phyloP scores from a whole-genome alignment of 2,113 vertebrate genomes.

The Sceloporus tristichus region DNA sequence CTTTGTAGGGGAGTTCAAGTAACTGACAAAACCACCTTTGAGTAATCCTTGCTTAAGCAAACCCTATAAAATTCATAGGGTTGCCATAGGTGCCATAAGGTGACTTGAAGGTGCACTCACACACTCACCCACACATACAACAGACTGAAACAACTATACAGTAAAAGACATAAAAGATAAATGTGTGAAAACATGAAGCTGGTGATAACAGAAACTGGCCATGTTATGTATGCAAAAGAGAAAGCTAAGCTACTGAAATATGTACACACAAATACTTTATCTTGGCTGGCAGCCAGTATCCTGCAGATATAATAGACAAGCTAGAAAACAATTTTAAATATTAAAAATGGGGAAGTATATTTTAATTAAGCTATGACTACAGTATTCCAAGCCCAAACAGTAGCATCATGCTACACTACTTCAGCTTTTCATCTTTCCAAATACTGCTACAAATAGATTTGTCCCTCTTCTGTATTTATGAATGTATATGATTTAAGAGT shows the following conservation, averaged over 20 bases:
- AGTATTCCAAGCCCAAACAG: no score
- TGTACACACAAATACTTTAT: not conserved
- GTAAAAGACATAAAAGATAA: not conserved
- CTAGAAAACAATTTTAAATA: not conserved
- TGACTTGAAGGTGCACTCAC: not conserved
- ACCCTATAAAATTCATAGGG: no score
- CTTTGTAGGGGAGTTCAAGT: not conserved
- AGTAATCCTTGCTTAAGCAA: no score
- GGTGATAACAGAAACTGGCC: not conserved
- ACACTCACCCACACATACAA: no score
- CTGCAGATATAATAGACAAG: not conserved
- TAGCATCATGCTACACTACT: no score
- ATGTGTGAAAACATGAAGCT: not conserved
- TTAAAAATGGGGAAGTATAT: not conserved
- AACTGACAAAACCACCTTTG: no score
- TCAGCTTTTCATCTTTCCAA: not conserved
- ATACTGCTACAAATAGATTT: not conserved
- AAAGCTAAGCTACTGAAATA: not conserved
- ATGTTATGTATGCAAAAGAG: not conserved
- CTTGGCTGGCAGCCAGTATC: no score
- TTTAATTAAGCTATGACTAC: no score
- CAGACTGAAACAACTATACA: not conserved
- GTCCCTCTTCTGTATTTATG: not conserved
- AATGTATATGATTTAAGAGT: not conserved
- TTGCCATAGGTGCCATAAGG: no score